Percentiles rank a stretch among this genome's conserved stretches.
These are phyloP conservation scores for Diachrysia chrysitis DNA, from an alignment of 2,888 invertebrate species.

Conservation along the genomic window DNA sequence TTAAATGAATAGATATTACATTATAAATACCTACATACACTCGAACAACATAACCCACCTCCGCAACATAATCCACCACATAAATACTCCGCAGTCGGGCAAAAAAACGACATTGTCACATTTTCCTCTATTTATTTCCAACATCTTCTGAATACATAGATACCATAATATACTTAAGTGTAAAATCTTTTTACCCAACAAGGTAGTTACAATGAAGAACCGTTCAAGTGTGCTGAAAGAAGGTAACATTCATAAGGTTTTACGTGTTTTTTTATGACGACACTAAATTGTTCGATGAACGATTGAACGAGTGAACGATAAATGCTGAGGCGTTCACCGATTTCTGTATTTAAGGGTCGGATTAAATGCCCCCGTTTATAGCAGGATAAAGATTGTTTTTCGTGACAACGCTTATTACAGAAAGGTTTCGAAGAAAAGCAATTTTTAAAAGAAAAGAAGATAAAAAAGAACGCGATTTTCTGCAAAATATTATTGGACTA, in stretches of 20 bases:
- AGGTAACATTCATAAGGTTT: constrained; percentile 29
- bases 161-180: not conserved
- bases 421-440: not conserved
- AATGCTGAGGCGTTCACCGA: constrained; percentile 14
- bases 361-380: not conserved
- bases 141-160: not conserved
- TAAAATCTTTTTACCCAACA: constrained; percentile 18
- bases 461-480: not conserved
- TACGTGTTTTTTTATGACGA: constrained; percentile 37
- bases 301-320: constrained; percentile 26
- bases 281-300: constrained; percentile 26
- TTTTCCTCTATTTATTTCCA: too few species aligned
- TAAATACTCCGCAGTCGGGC: too few species aligned
- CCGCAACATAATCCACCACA: too few species aligned
- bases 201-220: constrained; percentile 30
- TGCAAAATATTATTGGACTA: not conserved
- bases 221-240: constrained; percentile 33
- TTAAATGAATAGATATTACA: too few species aligned
- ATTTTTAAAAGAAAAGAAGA: not conserved
- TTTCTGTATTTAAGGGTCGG: not conserved
- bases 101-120: too few species aligned
- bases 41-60: too few species aligned
- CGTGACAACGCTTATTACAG: not conserved
- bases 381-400: not conserved
- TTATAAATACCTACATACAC: too few species aligned